A percentile compares a stretch with the other conserved stretches of the same genome.
These are phyloP conservation scores for Cepaea nemoralis DNA, from an alignment of 1,140 invertebrate genomes.

Conservation along the genomic window DNA sequence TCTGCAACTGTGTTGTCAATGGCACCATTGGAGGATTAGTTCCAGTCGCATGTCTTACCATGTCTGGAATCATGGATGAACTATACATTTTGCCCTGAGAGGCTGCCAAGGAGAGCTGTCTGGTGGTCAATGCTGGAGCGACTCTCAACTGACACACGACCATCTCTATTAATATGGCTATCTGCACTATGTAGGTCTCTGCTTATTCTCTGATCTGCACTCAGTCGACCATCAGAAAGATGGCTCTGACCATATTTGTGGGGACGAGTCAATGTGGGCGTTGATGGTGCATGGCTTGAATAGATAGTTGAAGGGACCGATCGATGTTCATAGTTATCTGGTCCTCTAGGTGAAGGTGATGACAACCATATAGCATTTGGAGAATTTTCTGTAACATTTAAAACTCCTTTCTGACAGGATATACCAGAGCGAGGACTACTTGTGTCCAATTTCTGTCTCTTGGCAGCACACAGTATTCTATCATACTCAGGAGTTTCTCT, in stretches of 20 bases:
- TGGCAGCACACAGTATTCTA: conserved; percentile 15
- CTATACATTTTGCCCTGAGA: not conserved
- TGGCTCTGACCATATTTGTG: not conserved
- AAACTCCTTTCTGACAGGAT: not conserved
- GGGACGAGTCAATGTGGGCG: not conserved
- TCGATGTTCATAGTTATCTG: conserved; percentile 16
- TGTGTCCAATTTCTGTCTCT: conserved; percentile 21
- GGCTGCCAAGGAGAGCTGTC: not conserved
- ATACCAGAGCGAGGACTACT: not conserved
- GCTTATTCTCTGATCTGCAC: not conserved
- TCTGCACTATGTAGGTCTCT: not conserved
- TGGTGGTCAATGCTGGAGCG: conserved; percentile 10
- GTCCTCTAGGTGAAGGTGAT: conserved; percentile 18
- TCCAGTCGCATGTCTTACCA: conserved; percentile 13
- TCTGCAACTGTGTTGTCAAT: conserved; percentile 35
- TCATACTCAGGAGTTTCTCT: conserved; percentile 12
- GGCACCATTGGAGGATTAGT: conserved; percentile 32
- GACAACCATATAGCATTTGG: conserved; percentile 32
- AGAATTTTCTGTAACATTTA: not conserved
- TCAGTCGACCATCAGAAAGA: conserved; percentile 16
- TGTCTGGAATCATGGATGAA: not conserved
- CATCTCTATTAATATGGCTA: conserved; percentile 4
- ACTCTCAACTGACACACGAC: conserved; percentile 13
- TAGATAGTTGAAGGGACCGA: conserved; percentile 18
- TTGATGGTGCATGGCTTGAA: not conserved